Conservation (phyloP, 2,888 invertebrate species). For the Actias luna region DNA sequence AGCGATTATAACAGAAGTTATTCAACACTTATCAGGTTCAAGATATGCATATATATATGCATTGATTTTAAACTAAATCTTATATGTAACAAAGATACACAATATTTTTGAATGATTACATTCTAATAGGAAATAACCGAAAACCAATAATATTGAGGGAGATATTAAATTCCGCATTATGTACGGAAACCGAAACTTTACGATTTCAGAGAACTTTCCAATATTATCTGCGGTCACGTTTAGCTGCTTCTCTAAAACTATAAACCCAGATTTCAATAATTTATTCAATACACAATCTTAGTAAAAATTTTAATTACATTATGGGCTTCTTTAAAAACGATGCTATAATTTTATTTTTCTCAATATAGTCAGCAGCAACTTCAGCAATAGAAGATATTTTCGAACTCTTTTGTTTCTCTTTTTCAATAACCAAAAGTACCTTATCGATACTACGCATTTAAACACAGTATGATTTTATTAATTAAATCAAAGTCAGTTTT, state of each 20-base stretch:
- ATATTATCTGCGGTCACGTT: conserved; percentile 8
- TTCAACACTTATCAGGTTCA: background rate
- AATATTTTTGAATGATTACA: background rate
- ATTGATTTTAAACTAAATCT: background rate
- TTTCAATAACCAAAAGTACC: background rate
- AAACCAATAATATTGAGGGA: background rate
- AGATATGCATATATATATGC: too few species aligned
- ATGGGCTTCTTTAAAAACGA: background rate
- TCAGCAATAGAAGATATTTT: background rate
- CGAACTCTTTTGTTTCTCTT: background rate
- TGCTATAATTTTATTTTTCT: background rate
- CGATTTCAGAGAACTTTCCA: conserved; percentile 16
- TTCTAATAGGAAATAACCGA: background rate
- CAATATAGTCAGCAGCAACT: background rate
- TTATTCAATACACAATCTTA: background rate
- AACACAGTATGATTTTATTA: too few species aligned
- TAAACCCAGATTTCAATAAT: conserved; percentile 18
- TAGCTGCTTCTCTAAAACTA: conserved; percentile 16
- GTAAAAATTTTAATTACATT: background rate
- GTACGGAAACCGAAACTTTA: conserved; percentile 14
- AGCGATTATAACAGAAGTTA: background rate
- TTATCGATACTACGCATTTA: too few species aligned
- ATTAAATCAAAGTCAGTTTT: background rate
- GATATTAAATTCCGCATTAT: conserved; percentile 9
- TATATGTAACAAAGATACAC: background rate